phyloP scores from a whole-genome alignment of 2,888 invertebrate genomes.

The Amblyjoppa fuscipennis region DNA sequence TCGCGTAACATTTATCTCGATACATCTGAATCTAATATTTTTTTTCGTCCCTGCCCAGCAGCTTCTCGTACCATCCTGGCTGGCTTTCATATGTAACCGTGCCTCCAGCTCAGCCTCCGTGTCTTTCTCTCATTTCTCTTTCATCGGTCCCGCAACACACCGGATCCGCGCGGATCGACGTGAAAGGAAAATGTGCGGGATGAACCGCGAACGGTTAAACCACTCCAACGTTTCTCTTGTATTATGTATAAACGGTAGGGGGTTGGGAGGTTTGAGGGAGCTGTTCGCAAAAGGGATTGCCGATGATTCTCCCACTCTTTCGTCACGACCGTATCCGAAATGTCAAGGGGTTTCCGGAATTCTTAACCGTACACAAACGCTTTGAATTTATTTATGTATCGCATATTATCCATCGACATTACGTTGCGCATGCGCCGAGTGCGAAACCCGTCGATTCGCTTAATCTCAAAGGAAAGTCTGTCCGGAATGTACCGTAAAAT shows the following conservation, averaged over 20 bases:
- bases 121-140: conserved; percentile 49
- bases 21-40: conserved; percentile 18
- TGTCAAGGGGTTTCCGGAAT: conserved; percentile 51
- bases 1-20: conserved; percentile 1
- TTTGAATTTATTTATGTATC: conserved; percentile 20
- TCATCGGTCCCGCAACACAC: conserved; percentile 26
- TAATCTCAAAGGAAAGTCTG: neutral
- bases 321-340: conserved; percentile 30
- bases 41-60: conserved; percentile 24
- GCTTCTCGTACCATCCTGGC: conserved; percentile 26
- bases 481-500: neutral
- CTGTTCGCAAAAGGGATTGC: conserved; percentile 20
- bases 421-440: neutral
- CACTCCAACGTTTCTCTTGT: conserved; percentile 27
- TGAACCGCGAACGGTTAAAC: conserved; percentile 7
- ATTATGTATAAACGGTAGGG: conserved; percentile 14
- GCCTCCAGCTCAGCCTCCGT: conserved; percentile 23
- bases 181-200: conserved; percentile 46
- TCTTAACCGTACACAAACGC: conserved; percentile 17
- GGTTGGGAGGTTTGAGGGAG: neutral
- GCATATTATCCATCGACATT: neutral
- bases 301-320: neutral
- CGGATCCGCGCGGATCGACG: conserved; percentile 9
- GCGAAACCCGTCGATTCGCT: conserved; percentile 10
- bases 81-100: conserved; percentile 39